Conservation (phyloP, 2,113 vertebrate species). For the Crotalus helleri region DNA sequence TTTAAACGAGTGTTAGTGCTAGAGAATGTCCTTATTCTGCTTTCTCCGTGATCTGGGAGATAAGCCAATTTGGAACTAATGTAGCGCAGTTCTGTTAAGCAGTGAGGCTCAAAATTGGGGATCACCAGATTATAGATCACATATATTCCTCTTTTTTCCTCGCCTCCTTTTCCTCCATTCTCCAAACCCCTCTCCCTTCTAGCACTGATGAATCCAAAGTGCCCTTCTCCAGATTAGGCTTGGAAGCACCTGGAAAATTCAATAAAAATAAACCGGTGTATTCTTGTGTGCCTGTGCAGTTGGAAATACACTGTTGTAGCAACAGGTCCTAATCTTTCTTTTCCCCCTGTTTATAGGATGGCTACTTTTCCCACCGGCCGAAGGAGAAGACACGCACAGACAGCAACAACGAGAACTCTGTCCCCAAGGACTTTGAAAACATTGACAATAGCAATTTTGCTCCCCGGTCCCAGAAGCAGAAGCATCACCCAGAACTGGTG, state of each 20-base stretch:
- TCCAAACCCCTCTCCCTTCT: no score
- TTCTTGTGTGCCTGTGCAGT: neutral
- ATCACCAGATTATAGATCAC: neutral
- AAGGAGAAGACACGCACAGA: constrained; percentile 90
- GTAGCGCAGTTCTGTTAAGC: neutral
- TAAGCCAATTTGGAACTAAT: neutral
- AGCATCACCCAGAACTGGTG: constrained; percentile 72
- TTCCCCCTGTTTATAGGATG: constrained; percentile 75
- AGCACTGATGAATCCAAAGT: no score
- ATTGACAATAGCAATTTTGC: constrained; percentile 98
- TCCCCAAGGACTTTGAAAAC: constrained; percentile 97
- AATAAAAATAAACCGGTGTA: neutral
- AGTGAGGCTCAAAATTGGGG: neutral
- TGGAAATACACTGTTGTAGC: neutral
- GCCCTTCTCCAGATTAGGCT: no score
- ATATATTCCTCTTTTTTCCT: neutral
- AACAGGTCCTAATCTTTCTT: constrained; percentile 5
- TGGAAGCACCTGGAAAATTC: no score
- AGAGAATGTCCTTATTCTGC: neutral
- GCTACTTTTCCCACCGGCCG: constrained; percentile 90
- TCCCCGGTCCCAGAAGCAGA: constrained; percentile 85
- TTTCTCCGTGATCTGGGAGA: neutral
- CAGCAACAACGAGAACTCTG: constrained; percentile 98
- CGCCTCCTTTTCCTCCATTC: neutral
- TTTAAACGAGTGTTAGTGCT: neutral